phyloP scores from a whole-genome alignment of 2,113 vertebrate species.

The Dasyornis broadbenti region DNA sequence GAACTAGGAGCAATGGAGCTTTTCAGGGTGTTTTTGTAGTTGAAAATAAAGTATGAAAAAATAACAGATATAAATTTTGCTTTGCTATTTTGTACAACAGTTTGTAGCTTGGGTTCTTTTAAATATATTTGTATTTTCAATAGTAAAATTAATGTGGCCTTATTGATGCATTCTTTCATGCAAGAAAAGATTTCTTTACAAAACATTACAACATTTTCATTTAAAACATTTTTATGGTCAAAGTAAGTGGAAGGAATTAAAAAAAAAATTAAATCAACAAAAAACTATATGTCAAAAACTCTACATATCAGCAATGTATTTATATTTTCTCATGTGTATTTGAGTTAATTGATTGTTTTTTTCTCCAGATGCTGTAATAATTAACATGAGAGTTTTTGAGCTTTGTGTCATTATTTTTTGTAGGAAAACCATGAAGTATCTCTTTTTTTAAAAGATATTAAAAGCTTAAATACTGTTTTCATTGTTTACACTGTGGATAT shows the following conservation, averaged over 20 bases:
- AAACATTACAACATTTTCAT: background rate
- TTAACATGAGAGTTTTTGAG: background rate
- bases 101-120: background rate
- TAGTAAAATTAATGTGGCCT: background rate
- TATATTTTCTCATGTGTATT: background rate
- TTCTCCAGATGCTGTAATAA: background rate
- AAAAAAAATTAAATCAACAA: background rate
- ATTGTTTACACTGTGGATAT: background rate
- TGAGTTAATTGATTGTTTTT: background rate
- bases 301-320: no score
- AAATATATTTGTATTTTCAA: background rate
- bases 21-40: background rate
- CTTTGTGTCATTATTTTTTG: background rate
- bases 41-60: background rate
- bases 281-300: fast-evolving
- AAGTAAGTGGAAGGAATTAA: background rate
- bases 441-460: background rate
- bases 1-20: background rate
- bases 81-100: background rate
- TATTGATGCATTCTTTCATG: background rate
- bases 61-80: fast-evolving
- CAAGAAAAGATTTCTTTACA: background rate
- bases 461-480: background rate
- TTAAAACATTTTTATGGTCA: background rate
- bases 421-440: background rate